phyloP scores from a whole-genome alignment of 2,888 invertebrate species.

The Chymomyza fuscimana region DNA sequence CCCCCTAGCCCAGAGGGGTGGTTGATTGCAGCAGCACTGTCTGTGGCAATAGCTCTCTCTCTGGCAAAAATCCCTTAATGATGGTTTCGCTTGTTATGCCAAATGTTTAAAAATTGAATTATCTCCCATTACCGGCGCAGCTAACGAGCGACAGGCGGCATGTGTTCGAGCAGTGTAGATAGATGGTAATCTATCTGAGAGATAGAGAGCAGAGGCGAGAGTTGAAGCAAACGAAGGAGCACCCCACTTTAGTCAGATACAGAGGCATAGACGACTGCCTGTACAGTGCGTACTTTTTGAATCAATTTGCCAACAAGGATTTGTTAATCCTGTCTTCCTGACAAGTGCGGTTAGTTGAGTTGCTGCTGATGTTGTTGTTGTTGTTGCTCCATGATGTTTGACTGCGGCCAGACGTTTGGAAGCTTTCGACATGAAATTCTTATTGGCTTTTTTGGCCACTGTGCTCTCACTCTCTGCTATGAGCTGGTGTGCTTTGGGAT shows the following conservation, averaged over 20 bases:
- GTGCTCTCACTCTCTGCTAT: background rate
- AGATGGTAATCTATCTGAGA: constrained; percentile 4
- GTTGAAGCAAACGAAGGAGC: background rate
- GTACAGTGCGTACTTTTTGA: constrained; percentile 68
- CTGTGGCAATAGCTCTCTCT: background rate
- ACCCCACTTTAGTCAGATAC: too few species aligned
- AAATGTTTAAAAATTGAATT: constrained; percentile 80
- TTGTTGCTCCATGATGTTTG: constrained; percentile 45
- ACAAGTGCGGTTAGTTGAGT: constrained; percentile 77
- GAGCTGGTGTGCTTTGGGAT: constrained; percentile 65
- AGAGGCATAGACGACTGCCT: constrained; percentile 9
- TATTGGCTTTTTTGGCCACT: constrained; percentile 36
- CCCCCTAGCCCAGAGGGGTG: constrained; percentile 24
- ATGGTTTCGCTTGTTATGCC: constrained; percentile 80
- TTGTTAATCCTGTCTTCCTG: constrained; percentile 78
- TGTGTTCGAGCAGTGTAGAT: constrained; percentile 9
- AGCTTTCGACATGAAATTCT: constrained; percentile 70
- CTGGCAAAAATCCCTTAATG: constrained; percentile 78
- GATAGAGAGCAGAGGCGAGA: constrained; percentile 1
- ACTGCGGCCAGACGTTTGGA: constrained; percentile 28
- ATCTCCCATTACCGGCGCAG: constrained; percentile 78
- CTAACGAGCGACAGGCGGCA: constrained; percentile 59
- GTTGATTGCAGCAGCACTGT: constrained; percentile 43
- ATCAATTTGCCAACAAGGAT: constrained; percentile 78
- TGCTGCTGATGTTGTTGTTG: constrained; percentile 48